Percentiles rank a stretch among this genome's conserved stretches.
These are phyloP conservation scores for Vultur gryphus DNA, from an alignment of 2,797 vertebrate species.

Conservation along the genomic window DNA sequence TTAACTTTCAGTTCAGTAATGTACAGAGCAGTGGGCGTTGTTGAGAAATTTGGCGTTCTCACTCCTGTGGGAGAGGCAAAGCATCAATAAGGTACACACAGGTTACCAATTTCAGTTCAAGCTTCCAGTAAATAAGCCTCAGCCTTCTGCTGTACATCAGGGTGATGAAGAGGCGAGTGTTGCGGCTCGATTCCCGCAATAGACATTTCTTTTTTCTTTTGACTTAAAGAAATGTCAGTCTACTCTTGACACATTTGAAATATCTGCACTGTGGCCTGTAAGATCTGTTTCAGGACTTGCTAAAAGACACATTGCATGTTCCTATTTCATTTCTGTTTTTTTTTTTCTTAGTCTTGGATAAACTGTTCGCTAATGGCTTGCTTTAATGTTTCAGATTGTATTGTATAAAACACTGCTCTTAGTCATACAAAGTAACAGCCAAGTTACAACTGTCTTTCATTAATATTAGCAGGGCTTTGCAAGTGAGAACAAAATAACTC, in stretches of 20 bases:
- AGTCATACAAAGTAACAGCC: background rate
- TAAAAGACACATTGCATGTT: background rate
- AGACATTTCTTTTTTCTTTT: background rate
- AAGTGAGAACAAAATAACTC: background rate
- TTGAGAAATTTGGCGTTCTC: background rate
- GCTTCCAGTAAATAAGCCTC: background rate
- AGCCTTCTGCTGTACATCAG: background rate
- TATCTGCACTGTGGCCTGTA: background rate
- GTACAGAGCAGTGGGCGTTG: background rate
- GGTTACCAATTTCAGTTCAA: background rate
- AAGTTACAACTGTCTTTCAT: background rate
- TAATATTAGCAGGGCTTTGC: background rate
- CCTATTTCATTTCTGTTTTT: background rate
- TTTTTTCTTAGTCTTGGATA: background rate
- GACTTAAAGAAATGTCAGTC: constrained; percentile 1
- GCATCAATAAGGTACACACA: background rate
- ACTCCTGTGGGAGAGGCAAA: background rate
- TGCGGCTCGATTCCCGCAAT: background rate
- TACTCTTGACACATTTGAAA: background rate
- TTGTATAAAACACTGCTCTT: background rate
- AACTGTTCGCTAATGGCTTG: background rate
- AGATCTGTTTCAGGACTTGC: background rate
- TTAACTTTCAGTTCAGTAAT: background rate
- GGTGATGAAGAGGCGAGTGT: background rate
- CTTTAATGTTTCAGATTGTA: background rate